Evolutionary conservation across 53 echinoderm and acorn worm species (phyloP), one percentile per base, ranked within the genome.

Genomic region (Arbacia lixula): DNA sequence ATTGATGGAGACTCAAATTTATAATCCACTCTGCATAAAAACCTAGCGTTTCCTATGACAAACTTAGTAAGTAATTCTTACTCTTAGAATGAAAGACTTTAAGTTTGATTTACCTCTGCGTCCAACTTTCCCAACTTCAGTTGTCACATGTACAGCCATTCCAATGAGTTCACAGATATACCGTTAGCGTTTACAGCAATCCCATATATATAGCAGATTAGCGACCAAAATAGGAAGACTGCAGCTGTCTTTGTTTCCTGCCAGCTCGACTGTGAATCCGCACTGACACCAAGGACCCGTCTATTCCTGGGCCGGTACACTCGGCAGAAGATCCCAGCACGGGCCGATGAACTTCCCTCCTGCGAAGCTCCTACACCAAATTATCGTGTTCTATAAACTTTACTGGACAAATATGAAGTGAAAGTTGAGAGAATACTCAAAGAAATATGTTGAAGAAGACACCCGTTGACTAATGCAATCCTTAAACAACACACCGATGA

Each of bases 61-160:
- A n/a, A n/a, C n/a, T n/a, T n/a, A n/a, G n/a, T n/a, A n/a, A n/a
- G n/a, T n/a, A n/a, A n/a, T n/a, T n/a, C n/a, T n/a, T n/a, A n/a
- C n/a, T n/a, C n/a, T n/a, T n/a, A n/a, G n/a, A n/a, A n/a, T 50
- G 12, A 50, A 50, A 14, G 12, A 50, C 12, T 50, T 50, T 50
- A 50, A 50, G 17, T 14, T 14, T 0, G 12, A 35, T 71, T 46
- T 86, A 94, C 95, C 95, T 64, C 35, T 86, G 35, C 87, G 81
- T 26, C 95, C 95, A 40, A 91, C 86, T 33, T 71, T 84, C 40
- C 95, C 95, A 57, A 94, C 46, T 81, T 89, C 95, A 24, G 95
- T 94, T 37, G 80, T 89, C 27, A 94, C 92, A 69, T 94, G 92
- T 11, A 89, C 54, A 11, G 95, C 87, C 95, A 94, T 94, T 1